Conservation (phyloP, 2,113 vertebrate species). For the Ornithorhynchus anatinus region DNA sequence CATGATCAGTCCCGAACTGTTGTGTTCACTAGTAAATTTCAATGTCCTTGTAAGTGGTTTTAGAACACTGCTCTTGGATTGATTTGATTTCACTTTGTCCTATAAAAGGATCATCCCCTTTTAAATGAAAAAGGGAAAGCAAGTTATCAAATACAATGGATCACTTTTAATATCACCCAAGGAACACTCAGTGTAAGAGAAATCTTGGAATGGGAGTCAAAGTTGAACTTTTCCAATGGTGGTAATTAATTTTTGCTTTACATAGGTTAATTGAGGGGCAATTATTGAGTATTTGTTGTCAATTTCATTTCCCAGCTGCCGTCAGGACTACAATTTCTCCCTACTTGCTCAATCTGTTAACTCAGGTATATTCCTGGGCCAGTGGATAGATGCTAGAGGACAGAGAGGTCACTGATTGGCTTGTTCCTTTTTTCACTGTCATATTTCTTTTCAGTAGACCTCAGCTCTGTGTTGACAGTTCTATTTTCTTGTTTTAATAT, state of each 20-base stretch:
- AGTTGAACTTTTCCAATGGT: slow-evolving; percentile 73
- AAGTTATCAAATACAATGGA: slow-evolving; percentile 45
- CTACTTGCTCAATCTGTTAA: slow-evolving; percentile 56
- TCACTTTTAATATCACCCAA: slow-evolving; percentile 57
- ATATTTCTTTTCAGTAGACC: slow-evolving; percentile 24
- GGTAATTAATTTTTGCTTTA: slow-evolving; percentile 85
- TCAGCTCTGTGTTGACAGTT: slow-evolving; percentile 5
- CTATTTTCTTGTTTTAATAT: slow-evolving; percentile 7
- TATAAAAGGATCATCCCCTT: slow-evolving; percentile 26
- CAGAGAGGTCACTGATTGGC: slow-evolving; percentile 29
- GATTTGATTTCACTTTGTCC: slow-evolving; percentile 41
- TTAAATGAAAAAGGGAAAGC: slow-evolving; percentile 13
- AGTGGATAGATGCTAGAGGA: slow-evolving; percentile 18
- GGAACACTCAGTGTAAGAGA: slow-evolving; percentile 58
- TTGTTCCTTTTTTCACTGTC: slow-evolving; percentile 15
- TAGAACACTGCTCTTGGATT: no score
- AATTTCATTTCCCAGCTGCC: slow-evolving; percentile 77
- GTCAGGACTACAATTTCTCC: slow-evolving; percentile 64
- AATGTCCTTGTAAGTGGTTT: no score
- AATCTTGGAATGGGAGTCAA: slow-evolving; percentile 67
- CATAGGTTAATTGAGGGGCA: slow-evolving; percentile 87
- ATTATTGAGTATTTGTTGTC: slow-evolving; percentile 74
- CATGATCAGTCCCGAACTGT: no score
- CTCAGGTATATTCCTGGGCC: slow-evolving; percentile 42
- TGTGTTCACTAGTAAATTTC: no score